Conservation (phyloP, 2,113 vertebrate species). For the Platysteira castanea region DNA sequence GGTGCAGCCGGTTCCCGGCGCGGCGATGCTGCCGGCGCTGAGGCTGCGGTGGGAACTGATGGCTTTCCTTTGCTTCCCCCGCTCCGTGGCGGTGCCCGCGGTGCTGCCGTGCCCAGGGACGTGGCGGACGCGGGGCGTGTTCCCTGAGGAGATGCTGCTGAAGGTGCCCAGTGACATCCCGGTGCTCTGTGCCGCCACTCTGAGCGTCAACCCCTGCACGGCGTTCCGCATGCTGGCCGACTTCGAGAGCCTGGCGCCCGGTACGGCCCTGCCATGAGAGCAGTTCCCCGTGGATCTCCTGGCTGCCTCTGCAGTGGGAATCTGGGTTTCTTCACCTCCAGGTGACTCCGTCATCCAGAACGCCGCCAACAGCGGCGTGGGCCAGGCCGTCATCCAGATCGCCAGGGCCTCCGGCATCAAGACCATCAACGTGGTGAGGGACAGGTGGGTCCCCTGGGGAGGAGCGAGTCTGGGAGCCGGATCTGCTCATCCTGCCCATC, state of each 20-base stretch:
- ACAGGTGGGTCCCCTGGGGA: constrained; percentile 75
- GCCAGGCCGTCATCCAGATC: constrained; percentile 96
- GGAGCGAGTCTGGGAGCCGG: background rate
- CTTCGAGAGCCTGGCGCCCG: constrained; percentile 84
- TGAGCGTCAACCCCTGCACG: constrained; percentile 92
- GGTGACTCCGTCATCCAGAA: constrained; percentile 95
- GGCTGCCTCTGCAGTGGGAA: background rate
- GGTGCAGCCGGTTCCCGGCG: accelerated
- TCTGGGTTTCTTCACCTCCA: background rate
- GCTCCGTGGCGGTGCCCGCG: accelerated
- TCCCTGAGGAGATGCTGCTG: constrained; percentile 73
- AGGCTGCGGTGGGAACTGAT: accelerated
- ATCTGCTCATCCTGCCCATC: background rate
- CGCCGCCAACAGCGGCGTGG: constrained; percentile 92
- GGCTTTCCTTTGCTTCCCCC: background rate
- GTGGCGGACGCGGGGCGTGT: constrained; percentile 82
- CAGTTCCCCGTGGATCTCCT: accelerated
- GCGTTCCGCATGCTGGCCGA: constrained; percentile 89
- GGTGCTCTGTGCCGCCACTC: constrained; percentile 84
- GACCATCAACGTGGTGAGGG: constrained; percentile 89
- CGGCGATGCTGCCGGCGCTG: accelerated
- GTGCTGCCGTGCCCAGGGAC: constrained; percentile 75
- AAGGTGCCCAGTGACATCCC: constrained; percentile 82
- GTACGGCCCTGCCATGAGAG: constrained; percentile 17
- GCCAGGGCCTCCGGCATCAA: constrained; percentile 83